These are phyloP conservation scores for Lynx canadensis DNA, from an alignment of 2,113 vertebrate species.

Conservation along the genomic window DNA sequence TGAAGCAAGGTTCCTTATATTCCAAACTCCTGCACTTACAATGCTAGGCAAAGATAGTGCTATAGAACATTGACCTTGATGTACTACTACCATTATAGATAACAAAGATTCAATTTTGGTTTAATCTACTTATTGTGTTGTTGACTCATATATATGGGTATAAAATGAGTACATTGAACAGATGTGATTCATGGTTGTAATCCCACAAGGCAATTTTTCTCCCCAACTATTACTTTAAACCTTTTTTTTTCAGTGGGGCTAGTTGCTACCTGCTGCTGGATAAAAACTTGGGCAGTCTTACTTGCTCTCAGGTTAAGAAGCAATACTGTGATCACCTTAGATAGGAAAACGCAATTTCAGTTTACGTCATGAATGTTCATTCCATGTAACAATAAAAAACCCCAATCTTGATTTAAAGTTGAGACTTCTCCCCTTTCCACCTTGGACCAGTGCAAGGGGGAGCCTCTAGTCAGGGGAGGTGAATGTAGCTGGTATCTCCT, in stretches of 20 bases:
- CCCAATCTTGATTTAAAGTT: neutral
- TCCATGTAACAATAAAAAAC: neutral
- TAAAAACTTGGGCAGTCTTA: neutral
- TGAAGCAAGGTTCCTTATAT: neutral
- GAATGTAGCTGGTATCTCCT: neutral
- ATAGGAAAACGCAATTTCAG: neutral
- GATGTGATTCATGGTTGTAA: slow-evolving; percentile 10
- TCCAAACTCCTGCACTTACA: neutral
- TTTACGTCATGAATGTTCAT: neutral
- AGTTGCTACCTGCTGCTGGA: neutral
- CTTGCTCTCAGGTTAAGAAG: neutral
- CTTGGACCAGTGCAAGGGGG: too few species aligned
- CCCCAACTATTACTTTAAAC: neutral
- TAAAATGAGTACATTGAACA: neutral
- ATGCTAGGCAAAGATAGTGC: neutral
- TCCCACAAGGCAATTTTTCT: neutral
- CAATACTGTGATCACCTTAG: neutral
- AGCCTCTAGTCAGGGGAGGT: neutral
- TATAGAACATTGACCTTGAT: neutral
- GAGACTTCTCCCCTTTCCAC: neutral
- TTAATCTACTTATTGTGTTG: neutral
- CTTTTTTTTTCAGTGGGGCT: neutral
- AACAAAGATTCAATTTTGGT: neutral
- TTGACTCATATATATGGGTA: neutral
- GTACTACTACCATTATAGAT: neutral